A percentile compares a stretch with the other conserved stretches of the same genome.
These are phyloP conservation scores for Limosa lapponica DNA, from an alignment of 2,797 vertebrate species.

Conservation along the genomic window DNA sequence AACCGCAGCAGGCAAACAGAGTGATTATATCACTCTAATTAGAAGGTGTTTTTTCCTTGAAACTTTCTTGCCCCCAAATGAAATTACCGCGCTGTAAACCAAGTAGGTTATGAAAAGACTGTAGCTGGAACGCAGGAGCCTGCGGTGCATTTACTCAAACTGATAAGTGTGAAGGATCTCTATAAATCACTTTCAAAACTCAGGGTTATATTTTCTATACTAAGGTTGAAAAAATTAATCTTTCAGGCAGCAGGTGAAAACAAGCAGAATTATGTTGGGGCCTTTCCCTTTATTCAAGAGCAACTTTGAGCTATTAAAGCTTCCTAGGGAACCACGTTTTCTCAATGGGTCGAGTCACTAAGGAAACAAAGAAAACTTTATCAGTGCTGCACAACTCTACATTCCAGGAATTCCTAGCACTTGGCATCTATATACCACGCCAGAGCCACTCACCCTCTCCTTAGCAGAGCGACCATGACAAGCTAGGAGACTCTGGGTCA, in stretches of 20 bases:
- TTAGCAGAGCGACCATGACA: slow-evolving; percentile 24
- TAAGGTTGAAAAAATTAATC: slow-evolving; percentile 78
- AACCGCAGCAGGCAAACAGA: slow-evolving; percentile 56
- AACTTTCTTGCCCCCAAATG: slow-evolving; percentile 65
- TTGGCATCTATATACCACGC: slow-evolving; percentile 86
- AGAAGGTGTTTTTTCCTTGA: slow-evolving; percentile 57
- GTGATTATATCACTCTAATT: slow-evolving; percentile 69
- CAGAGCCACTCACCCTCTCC: slow-evolving; percentile 55
- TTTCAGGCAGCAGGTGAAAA: slow-evolving; percentile 79
- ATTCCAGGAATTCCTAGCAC: slow-evolving; percentile 95
- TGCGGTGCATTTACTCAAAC: slow-evolving; percentile 52
- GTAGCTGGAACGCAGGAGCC: slow-evolving; percentile 43
- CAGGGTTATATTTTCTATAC: slow-evolving; percentile 63
- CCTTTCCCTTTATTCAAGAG: slow-evolving; percentile 73
- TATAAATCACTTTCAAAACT: slow-evolving; percentile 71
- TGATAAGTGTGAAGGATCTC: slow-evolving; percentile 64
- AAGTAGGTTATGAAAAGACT: slow-evolving; percentile 36
- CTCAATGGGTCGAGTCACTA: slow-evolving; percentile 87
- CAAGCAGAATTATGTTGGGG: slow-evolving; percentile 69
- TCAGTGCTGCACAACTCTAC: slow-evolving; percentile 90
- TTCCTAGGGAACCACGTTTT: slow-evolving; percentile 83
- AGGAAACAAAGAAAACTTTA: slow-evolving; percentile 98
- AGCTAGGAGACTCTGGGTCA: slow-evolving; percentile 24
- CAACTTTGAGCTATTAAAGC: slow-evolving; percentile 78
- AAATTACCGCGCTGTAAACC: slow-evolving; percentile 39